These are phyloP conservation scores for Paratilapia polleni DNA, from an alignment of 2,113 vertebrate genomes.

Conservation along the genomic window DNA sequence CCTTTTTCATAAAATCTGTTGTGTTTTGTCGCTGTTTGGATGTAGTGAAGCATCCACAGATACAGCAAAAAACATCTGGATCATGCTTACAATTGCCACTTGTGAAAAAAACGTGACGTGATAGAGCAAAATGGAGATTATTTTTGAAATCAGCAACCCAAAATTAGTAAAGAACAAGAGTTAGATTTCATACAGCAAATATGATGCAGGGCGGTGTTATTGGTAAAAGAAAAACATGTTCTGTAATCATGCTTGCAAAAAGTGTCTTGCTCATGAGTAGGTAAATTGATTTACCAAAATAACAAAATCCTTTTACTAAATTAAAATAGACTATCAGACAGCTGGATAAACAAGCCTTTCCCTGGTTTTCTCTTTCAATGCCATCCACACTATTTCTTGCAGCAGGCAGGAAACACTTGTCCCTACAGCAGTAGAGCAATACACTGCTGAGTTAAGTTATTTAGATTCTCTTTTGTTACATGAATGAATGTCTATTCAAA, in stretches of 20 bases:
- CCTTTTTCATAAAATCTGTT: too few species aligned
- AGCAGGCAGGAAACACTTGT: not conserved
- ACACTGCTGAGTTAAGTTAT: not conserved
- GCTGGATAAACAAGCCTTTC: not conserved
- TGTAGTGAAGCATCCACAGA: too few species aligned
- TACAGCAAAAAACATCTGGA: too few species aligned
- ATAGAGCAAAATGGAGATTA: too few species aligned
- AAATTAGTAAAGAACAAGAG: too few species aligned
- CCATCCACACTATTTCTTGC: not conserved
- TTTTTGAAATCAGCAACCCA: too few species aligned
- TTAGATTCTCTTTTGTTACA: not conserved
- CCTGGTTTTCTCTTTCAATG: not conserved
- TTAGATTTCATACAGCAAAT: too few species aligned
- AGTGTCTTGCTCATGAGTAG: not conserved
- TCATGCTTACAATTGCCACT: too few species aligned
- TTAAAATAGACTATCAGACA: not conserved
- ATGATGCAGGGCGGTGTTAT: too few species aligned
- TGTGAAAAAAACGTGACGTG: too few species aligned
- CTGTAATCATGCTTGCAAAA: not conserved
- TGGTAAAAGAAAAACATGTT: slow-evolving; percentile 18
- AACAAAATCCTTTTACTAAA: slow-evolving; percentile 13
- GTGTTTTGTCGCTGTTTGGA: too few species aligned
- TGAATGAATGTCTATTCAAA: not conserved
- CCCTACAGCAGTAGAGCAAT: not conserved
- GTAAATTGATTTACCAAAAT: slow-evolving; percentile 32